These are phyloP conservation scores for Tapirus terrestris DNA, from an alignment of 2,113 vertebrate species.

Conservation along the genomic window DNA sequence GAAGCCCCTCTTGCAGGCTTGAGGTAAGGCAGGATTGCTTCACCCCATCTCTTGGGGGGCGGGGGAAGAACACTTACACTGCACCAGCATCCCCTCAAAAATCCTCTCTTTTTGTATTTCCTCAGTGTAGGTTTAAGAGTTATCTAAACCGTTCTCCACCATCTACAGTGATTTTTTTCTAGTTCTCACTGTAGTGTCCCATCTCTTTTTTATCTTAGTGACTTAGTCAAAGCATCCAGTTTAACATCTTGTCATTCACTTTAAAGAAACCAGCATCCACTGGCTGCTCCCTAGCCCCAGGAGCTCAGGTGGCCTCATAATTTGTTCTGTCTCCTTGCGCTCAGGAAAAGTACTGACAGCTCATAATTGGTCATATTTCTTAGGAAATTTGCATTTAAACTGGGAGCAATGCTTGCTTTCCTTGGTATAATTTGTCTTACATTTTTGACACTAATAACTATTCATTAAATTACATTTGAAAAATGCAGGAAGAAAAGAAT, in stretches of 20 bases:
- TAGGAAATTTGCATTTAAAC: constrained; percentile 55
- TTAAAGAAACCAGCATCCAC: background rate
- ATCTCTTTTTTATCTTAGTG: background rate
- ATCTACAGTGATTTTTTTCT: background rate
- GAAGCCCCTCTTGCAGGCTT: background rate
- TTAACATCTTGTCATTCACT: background rate
- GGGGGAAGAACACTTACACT: rapidly evolving
- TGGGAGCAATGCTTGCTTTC: constrained; percentile 46
- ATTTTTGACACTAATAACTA: constrained; percentile 53
- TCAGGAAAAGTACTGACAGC: background rate
- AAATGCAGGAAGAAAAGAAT: constrained; percentile 31
- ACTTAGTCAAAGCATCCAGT: background rate
- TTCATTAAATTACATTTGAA: constrained; percentile 63
- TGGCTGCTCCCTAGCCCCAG: background rate
- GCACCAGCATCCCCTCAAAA: background rate
- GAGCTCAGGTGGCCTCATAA: background rate
- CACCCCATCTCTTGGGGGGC: background rate
- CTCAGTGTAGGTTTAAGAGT: background rate
- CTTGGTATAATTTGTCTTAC: constrained; percentile 60
- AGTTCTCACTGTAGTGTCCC: background rate
- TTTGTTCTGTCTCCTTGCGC: background rate
- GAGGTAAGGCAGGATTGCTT: background rate
- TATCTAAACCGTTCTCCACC: background rate
- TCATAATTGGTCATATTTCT: constrained; percentile 44
- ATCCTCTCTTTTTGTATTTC: background rate